A percentile compares a stretch with the other conserved stretches of the same genome.
Evolutionary conservation across 2,888 invertebrate species (phyloP).

Genomic region (Rotaria sp.): DNA sequence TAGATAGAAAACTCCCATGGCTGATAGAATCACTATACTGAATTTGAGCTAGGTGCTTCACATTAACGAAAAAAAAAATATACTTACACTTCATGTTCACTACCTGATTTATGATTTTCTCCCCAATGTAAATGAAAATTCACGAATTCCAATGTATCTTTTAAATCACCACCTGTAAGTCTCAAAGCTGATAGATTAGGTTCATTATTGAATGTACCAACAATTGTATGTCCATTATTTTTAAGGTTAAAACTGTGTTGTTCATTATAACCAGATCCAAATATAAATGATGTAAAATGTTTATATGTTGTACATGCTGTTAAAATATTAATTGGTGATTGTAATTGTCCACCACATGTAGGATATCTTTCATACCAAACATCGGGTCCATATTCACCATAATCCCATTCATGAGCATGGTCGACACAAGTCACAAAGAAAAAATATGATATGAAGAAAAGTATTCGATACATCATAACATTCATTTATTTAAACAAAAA

Average conservation of each 20-base stretch:
- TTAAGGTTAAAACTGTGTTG: not conserved
- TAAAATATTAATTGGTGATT: conserved; percentile 18
- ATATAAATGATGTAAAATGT: not conserved
- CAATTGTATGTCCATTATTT: conserved; percentile 7
- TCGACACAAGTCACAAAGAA: not conserved
- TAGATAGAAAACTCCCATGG: too few relatives aligned
- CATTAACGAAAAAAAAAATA: too few relatives aligned
- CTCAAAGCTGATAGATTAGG: not conserved
- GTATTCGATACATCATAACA: not conserved
- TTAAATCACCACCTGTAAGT: not conserved
- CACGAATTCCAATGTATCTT: not conserved
- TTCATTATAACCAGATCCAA: not conserved
- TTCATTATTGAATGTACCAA: not conserved
- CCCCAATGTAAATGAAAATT: conserved; percentile 27
- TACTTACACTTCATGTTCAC: conserved; percentile 7
- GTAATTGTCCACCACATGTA: not conserved
- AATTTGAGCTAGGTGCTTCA: too few relatives aligned
- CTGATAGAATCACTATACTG: too few relatives aligned
- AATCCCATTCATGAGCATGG: not conserved
- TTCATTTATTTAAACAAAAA: not conserved
- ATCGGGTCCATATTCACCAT: not conserved
- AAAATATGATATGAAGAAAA: not conserved
- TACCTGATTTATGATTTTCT: not conserved
- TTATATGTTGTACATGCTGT: not conserved
- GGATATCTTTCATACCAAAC: conserved; percentile 7